These are phyloP conservation scores for Lysandra coridon DNA, from an alignment of 2,888 invertebrate genomes.

Conservation along the genomic window DNA sequence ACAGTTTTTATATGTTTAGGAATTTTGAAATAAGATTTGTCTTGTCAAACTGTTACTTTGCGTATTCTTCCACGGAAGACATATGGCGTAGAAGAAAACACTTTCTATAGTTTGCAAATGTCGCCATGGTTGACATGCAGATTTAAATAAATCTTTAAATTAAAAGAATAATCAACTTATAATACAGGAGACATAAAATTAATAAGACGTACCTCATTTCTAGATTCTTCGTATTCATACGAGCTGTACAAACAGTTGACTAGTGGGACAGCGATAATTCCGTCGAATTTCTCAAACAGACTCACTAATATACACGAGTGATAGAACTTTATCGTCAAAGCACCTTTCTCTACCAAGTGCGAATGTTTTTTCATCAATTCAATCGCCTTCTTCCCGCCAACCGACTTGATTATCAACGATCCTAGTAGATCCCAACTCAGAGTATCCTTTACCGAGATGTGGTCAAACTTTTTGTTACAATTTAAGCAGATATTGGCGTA, in stretches of 20 bases:
- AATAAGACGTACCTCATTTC: slow-evolving; percentile 57
- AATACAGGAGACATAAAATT: background rate
- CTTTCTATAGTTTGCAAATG: no score
- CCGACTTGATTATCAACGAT: slow-evolving; percentile 79
- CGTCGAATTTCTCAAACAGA: slow-evolving; percentile 68
- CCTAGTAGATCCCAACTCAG: slow-evolving; percentile 82
- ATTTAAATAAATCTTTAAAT: no score
- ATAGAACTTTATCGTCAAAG: slow-evolving; percentile 82
- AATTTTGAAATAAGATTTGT: no score
- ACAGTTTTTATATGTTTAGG: no score
- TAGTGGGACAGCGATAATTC: slow-evolving; percentile 55
- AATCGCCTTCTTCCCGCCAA: slow-evolving; percentile 81
- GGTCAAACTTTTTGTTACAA: slow-evolving; percentile 76
- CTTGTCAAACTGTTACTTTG: no score
- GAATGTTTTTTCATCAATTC: slow-evolving; percentile 80
- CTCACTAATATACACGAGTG: slow-evolving; percentile 77
- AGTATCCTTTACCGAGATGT: slow-evolving; percentile 70
- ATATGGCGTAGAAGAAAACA: no score
- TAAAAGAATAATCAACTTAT: no score
- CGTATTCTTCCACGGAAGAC: no score
- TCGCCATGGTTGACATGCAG: no score
- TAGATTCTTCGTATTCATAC: slow-evolving; percentile 64
- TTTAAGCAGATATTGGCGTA: slow-evolving; percentile 81
- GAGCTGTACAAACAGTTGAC: slow-evolving; percentile 66
- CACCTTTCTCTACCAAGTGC: slow-evolving; percentile 75